These are phyloP conservation scores for Serripes groenlandicus DNA, from an alignment of 2,888 invertebrate species.

Conservation along the genomic window DNA sequence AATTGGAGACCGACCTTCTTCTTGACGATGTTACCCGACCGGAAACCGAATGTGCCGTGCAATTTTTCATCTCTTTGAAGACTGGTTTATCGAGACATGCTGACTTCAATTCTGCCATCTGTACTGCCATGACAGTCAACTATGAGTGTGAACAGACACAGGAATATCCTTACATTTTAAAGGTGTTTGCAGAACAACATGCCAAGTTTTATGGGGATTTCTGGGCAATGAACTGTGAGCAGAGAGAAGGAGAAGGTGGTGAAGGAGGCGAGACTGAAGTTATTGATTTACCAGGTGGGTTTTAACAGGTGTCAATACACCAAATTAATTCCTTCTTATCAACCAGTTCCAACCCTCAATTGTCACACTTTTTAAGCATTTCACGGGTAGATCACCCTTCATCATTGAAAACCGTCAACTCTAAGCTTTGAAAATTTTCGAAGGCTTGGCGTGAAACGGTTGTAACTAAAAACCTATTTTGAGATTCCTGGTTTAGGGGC, in stretches of 20 bases:
- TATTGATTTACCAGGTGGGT: no score
- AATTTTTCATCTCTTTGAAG: background rate
- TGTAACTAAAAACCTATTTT: no score
- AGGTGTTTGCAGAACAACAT: slow-evolving; percentile 18
- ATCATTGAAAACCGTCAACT: no score
- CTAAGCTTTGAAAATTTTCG: no score
- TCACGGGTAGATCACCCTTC: no score
- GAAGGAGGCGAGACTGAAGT: background rate
- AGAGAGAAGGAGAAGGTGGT: background rate
- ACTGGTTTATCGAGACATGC: background rate
- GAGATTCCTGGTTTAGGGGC: no score
- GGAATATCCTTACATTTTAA: slow-evolving; percentile 11
- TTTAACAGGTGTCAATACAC: no score
- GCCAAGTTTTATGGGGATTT: slow-evolving; percentile 22
- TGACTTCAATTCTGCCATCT: slow-evolving; percentile 34
- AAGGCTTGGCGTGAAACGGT: no score
- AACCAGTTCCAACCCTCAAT: no score
- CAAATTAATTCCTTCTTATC: no score
- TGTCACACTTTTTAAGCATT: no score
- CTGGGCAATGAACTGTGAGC: slow-evolving; percentile 28
- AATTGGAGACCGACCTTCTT: slow-evolving; percentile 18
- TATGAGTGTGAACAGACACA: slow-evolving; percentile 18
- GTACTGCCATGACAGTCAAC: slow-evolving; percentile 1
- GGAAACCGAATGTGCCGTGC: slow-evolving; percentile 21
- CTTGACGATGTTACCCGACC: slow-evolving; percentile 32